Base-by-base conservation (phyloP, 2,888 invertebrate species). In the Diloba caeruleocephala region DNA sequence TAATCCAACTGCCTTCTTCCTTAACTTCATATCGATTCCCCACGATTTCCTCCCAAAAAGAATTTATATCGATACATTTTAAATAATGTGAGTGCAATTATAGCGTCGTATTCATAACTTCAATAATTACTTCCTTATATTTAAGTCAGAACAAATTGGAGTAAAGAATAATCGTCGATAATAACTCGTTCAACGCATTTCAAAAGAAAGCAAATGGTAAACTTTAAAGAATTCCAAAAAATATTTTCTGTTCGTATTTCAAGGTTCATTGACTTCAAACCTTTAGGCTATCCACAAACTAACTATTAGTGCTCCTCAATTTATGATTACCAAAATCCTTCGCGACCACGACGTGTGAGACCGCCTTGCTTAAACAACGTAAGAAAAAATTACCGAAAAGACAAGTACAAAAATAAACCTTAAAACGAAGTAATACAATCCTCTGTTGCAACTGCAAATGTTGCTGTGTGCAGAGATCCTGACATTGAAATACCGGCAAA, bases 281-380 rank as follows among this genome's bases (percentile, higher is more conserved):
- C 89, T 80, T 66, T 64, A 66, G 88, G 88, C 82, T 76, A 80
- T 65, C 42, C 60, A 70, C 77, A 72, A 81, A 79, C 79, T 83
- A 73, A 84, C 82, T 84, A 87, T 86, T 86, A 85, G 76, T 71
- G 65, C 67, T 69, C 63, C 73, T 76, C 79, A 84, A 85, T 88
- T 88, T 88, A 88, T 84, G 85, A 78, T 79, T 79, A 76, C 84
- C 71, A 51, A 78, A 78, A 78, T 76, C 75, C 73, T 79, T 76
- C 60, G 71, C 55, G 76, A 79, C 78, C 79, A 78, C 81, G 77
- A 87, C 72, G 88, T 89, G 88, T 85, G 85, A 88, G 89, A 85
- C 87, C 88, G 88, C 88, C 89, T 82, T 54, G 56, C 49, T 13
- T 26, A 50, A 41, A 48, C 43, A 59, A 25, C 32, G 25, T 56